A percentile compares a stretch with the other conserved stretches of the same genome.
Conservation (phyloP, 2,888 invertebrate species). For the Rhyacophila evoluta region DNA sequence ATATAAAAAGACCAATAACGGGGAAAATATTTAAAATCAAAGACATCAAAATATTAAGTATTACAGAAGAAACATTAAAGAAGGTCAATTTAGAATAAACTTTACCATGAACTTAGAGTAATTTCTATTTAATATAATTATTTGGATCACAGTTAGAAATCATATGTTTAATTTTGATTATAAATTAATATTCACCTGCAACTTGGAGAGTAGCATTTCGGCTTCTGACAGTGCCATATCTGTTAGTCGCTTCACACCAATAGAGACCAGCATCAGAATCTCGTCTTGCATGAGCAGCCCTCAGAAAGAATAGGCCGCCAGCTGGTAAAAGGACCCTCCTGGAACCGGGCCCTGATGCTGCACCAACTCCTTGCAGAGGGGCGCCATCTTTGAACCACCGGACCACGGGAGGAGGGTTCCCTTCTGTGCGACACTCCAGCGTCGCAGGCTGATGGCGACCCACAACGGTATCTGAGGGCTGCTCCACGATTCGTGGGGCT, state of each 20-base stretch:
- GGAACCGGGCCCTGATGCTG: slow-evolving; percentile 58
- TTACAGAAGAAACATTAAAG: too few species aligned
- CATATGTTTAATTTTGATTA: too few species aligned
- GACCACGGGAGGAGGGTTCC: slow-evolving; percentile 81
- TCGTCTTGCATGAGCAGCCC: slow-evolving; percentile 82
- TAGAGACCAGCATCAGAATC: slow-evolving; percentile 90
- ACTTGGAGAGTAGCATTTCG: slow-evolving; percentile 88
- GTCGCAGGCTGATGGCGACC: slow-evolving; percentile 92
- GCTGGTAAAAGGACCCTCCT: slow-evolving; percentile 85
- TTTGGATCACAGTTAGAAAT: too few species aligned
- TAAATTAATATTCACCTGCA: slow-evolving; percentile 85
- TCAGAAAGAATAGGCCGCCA: slow-evolving; percentile 88
- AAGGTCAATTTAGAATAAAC: too few species aligned
- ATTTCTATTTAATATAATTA: too few species aligned
- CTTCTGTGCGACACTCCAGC: slow-evolving; percentile 91
- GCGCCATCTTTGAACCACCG: slow-evolving; percentile 84
- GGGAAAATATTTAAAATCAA: too few species aligned
- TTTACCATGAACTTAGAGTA: too few species aligned
- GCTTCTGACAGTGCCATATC: slow-evolving; percentile 84
- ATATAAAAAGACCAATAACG: too few species aligned
- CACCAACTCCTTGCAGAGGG: slow-evolving; percentile 32
- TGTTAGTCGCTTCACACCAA: slow-evolving; percentile 89
- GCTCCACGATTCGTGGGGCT: slow-evolving; percentile 88
- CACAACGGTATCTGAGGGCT: slow-evolving; percentile 90
- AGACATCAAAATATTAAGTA: too few species aligned